Percentiles rank a stretch among this genome's conserved stretches.
Evolutionary conservation across 1,140 invertebrate genomes (phyloP).

Genomic region (Cyclargus thomasi): DNA sequence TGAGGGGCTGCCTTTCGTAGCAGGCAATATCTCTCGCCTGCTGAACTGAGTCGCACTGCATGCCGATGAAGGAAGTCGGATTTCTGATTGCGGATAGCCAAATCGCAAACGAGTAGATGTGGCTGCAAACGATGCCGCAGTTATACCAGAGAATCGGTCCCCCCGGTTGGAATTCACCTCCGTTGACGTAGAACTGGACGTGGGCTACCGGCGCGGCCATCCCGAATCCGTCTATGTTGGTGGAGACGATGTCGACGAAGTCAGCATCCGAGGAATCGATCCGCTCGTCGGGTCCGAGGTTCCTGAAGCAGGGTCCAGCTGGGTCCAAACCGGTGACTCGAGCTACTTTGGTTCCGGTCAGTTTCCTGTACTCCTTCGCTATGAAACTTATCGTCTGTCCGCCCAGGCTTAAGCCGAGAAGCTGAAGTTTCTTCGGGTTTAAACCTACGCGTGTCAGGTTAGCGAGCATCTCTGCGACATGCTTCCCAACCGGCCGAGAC

Average conservation of each 20-base stretch:
- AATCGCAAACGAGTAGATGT: neutral
- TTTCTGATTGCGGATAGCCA: neutral
- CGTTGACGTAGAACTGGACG: conserved; percentile 38
- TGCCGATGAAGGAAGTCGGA: neutral
- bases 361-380: conserved; percentile 19
- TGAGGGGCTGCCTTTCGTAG: neutral
- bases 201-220: conserved; percentile 78
- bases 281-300: conserved; percentile 27
- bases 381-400: conserved; percentile 26
- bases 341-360: conserved; percentile 23
- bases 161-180: conserved; percentile 8
- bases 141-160: neutral
- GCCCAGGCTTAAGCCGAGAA: conserved; percentile 25
- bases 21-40: conserved; percentile 14
- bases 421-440: conserved; percentile 21
- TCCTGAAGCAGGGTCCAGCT: conserved; percentile 20
- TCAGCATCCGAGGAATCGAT: conserved; percentile 28
- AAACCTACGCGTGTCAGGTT: conserved; percentile 19
- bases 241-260: conserved; percentile 76
- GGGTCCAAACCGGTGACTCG: conserved; percentile 12
- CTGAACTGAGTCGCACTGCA: conserved; percentile 15
- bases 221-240: conserved; percentile 79
- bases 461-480: conserved; percentile 24
- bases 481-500: conserved; percentile 21
- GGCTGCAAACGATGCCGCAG: neutral